Evolutionary conservation across 2,113 vertebrate genomes (phyloP).

Genomic region (Erpornis zantholeuca): DNA sequence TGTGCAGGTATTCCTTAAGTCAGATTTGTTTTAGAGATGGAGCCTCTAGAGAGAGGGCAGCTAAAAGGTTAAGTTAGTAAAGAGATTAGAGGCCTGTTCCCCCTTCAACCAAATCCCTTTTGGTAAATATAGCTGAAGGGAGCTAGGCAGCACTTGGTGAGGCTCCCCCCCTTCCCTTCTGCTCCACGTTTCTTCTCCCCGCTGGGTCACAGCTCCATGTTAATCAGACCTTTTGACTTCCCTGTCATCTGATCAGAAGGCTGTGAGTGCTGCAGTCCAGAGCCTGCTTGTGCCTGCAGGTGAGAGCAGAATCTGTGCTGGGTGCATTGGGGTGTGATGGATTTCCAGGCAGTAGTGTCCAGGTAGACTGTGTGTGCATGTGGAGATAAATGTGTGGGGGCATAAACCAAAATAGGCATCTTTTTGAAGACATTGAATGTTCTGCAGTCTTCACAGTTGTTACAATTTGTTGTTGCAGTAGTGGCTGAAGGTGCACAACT

Average conservation of each 20-base stretch:
- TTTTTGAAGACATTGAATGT: not conserved
- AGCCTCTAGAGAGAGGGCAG: not conserved
- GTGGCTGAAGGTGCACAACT: not conserved
- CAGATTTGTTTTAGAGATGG: not conserved
- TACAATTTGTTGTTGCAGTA: not conserved
- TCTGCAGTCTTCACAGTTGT: not conserved
- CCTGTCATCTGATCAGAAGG: not conserved
- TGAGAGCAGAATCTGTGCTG: not conserved
- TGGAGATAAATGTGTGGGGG: not conserved
- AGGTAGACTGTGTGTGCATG: not conserved
- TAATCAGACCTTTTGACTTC: not conserved
- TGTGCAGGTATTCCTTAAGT: not conserved
- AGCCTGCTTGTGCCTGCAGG: not conserved
- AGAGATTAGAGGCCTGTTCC: constrained; percentile 28
- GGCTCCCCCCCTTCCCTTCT: not conserved
- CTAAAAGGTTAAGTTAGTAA: constrained; percentile 43
- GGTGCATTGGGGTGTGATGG: not conserved
- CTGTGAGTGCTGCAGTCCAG: not conserved
- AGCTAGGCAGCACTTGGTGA: not conserved
- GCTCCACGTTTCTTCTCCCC: not conserved
- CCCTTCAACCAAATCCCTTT: not conserved
- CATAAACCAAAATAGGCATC: not conserved
- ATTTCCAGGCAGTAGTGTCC: not conserved
- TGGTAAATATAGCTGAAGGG: constrained; percentile 24
- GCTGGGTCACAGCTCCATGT: not conserved